Evolutionary conservation across 2,113 vertebrate genomes (phyloP).

Genomic region (Salvator merianae): DNA sequence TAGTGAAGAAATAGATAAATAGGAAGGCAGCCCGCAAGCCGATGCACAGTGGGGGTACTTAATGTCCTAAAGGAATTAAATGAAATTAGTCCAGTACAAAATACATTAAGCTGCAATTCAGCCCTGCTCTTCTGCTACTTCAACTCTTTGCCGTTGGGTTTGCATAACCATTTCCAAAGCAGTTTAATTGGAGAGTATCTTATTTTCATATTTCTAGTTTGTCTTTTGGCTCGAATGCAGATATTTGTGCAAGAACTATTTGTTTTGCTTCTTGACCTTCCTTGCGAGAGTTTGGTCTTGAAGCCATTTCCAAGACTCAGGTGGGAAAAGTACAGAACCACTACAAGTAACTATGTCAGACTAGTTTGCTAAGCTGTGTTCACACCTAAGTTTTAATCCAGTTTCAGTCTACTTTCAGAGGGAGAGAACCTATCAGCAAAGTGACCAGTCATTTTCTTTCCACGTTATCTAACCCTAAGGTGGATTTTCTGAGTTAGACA

Average conservation of each 20-base stretch:
- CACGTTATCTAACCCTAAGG: no score
- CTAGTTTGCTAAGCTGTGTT: not conserved
- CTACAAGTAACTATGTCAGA: not conserved
- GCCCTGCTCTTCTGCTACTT: not conserved
- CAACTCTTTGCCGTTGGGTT: not conserved
- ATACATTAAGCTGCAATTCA: not conserved
- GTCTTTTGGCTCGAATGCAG: no score
- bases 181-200: not conserved
- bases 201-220: not conserved
- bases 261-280: not conserved
- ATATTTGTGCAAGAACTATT: not conserved
- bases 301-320: not conserved
- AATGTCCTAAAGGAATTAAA: constrained; percentile 6
- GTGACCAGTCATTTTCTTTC: no score
- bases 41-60: constrained; percentile 5
- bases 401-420: no score
- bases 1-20: constrained; percentile 3
- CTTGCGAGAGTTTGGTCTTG: not conserved
- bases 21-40: constrained; percentile 21
- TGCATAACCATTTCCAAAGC: not conserved
- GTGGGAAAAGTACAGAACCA: not conserved
- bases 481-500: no score
- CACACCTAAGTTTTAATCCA: not conserved
- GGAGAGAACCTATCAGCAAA: no score
- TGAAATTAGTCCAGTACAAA: not conserved